A percentile compares a stretch with the other conserved stretches of the same genome.
Conservation (phyloP, 2,113 vertebrate genomes). For the Hippoglossus stenolepis region DNA sequence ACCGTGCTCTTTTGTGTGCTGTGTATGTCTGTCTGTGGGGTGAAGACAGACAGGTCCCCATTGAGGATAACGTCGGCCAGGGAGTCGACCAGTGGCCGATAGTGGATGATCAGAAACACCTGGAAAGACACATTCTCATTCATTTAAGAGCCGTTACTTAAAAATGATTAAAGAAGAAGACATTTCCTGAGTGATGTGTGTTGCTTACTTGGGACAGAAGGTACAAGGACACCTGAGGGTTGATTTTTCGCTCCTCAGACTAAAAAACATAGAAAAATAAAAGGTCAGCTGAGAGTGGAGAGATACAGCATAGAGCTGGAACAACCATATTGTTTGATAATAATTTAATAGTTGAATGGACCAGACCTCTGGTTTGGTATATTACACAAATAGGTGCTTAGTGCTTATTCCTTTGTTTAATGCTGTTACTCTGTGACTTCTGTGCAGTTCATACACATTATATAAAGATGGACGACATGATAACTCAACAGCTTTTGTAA, state of each 20-base stretch:
- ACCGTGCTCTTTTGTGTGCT: conserved; percentile 88
- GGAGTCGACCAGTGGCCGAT: conserved; percentile 92
- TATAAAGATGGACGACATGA: no score
- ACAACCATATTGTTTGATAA: not conserved
- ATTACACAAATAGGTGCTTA: not conserved
- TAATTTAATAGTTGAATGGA: not conserved
- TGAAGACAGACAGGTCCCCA: conserved; percentile 92
- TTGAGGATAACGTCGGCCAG: conserved; percentile 96
- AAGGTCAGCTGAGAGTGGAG: not conserved
- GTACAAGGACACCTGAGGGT: conserved; percentile 95
- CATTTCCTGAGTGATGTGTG: not conserved
- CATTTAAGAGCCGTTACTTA: no score
- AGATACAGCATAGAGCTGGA: not conserved
- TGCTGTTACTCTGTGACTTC: no score
- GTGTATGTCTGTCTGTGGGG: conserved; percentile 83
- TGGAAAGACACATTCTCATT: conserved; percentile 54
- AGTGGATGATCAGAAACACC: conserved; percentile 98
- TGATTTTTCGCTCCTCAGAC: conserved; percentile 94
- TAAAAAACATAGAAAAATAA: conserved; percentile 57
- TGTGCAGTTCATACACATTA: no score
- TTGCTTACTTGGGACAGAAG: conserved; percentile 94
- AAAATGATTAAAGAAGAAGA: not conserved
- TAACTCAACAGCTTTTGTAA: no score
- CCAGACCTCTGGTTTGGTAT: not conserved
- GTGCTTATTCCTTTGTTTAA: not conserved